Conservation (phyloP, 2,888 invertebrate genomes). For the Allygus modestus region DNA sequence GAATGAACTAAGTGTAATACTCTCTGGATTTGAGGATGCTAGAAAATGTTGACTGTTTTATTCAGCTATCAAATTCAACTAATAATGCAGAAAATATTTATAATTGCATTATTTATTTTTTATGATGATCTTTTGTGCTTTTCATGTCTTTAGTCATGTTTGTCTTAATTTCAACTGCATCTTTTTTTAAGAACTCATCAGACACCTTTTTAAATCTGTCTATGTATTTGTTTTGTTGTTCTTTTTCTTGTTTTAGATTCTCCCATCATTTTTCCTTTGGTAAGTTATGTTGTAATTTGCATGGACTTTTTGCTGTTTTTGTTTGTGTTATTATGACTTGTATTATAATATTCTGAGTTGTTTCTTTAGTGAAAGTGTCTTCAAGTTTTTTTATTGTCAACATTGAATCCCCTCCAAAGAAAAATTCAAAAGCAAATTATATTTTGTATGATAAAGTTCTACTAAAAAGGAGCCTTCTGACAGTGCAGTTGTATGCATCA, state of each 20-base stretch:
- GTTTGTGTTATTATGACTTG: background rate
- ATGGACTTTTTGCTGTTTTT: slow-evolving; percentile 34
- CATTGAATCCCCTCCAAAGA: background rate
- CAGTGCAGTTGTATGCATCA: too few species aligned
- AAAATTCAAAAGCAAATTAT: background rate
- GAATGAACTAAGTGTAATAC: too few species aligned
- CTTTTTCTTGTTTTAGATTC: slow-evolving; percentile 37
- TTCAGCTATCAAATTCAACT: too few species aligned
- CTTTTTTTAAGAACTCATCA: background rate
- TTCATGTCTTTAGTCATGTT: background rate
- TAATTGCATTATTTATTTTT: too few species aligned
- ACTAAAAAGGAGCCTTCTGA: too few species aligned
- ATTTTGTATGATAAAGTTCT: too few species aligned
- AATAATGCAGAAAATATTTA: too few species aligned
- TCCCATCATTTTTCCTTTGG: slow-evolving; percentile 14
- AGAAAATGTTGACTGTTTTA: too few species aligned
- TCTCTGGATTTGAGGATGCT: too few species aligned
- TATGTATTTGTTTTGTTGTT: slow-evolving; percentile 47
- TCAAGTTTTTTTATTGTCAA: background rate
- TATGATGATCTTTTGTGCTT: too few species aligned
- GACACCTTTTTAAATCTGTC: background rate
- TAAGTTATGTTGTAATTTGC: slow-evolving; percentile 55
- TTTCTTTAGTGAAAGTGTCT: background rate
- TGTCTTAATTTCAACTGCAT: background rate
- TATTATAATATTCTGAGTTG: background rate